These are phyloP conservation scores for Lycaon pictus DNA, from an alignment of 2,113 vertebrate genomes.

Conservation along the genomic window DNA sequence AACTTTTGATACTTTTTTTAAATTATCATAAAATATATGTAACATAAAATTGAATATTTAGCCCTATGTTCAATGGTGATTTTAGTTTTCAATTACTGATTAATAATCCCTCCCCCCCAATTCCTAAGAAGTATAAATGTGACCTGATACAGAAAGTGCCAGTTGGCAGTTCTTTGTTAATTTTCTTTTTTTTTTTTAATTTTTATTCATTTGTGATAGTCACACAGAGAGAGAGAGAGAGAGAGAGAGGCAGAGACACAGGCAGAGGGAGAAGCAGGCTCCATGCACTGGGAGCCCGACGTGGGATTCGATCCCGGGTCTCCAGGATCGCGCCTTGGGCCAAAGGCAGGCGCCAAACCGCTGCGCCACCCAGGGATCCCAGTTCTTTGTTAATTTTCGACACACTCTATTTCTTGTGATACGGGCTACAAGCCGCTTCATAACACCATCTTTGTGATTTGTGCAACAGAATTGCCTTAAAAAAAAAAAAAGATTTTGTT, in stretches of 20 bases:
- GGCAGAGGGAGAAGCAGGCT: no score
- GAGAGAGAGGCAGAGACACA: no score
- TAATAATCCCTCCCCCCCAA: neutral
- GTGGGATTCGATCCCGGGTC: no score
- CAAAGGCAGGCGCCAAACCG: no score
- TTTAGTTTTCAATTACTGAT: conserved; percentile 25
- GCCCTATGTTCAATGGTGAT: neutral
- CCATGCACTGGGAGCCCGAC: no score
- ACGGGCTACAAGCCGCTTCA: neutral
- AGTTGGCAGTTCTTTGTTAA: neutral
- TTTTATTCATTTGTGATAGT: no score
- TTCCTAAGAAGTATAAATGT: conserved; percentile 23
- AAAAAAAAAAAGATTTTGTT: neutral
- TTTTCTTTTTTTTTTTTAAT: no score
- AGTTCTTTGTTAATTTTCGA: conserved; percentile 22
- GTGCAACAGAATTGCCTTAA: neutral
- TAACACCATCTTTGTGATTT: conserved; percentile 14
- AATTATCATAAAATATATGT: neutral
- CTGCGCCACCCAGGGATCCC: no score
- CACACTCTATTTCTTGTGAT: neutral
- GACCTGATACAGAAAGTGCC: neutral
- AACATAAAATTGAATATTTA: conserved; percentile 7
- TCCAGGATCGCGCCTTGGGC: no score
- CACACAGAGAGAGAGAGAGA: no score
- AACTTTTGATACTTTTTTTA: neutral